These are phyloP conservation scores for Marmota flaviventris DNA, from an alignment of 2,113 vertebrate species.

Conservation along the genomic window DNA sequence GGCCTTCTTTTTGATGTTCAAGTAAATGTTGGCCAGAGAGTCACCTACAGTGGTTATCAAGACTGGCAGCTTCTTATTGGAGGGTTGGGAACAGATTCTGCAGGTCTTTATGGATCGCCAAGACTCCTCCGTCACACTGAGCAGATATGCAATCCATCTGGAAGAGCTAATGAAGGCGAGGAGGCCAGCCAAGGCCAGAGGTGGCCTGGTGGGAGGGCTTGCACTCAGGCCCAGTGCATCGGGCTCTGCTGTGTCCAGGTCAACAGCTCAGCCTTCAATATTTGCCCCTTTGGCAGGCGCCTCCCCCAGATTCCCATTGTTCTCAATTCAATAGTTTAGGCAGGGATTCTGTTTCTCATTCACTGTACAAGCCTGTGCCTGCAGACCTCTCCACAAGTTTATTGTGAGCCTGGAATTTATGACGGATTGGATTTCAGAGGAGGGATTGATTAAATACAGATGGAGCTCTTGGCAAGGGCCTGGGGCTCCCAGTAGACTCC, in stretches of 20 bases:
- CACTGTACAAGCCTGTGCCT: not conserved
- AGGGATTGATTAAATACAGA: slow-evolving; percentile 61
- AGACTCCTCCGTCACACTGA: not conserved
- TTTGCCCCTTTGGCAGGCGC: not conserved
- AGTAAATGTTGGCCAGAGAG: slow-evolving; percentile 41
- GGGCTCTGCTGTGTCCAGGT: not conserved
- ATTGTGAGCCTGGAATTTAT: slow-evolving; percentile 47
- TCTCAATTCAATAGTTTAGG: not conserved
- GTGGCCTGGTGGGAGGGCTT: not conserved
- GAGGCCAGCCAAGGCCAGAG: not conserved
- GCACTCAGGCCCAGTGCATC: too few species aligned
- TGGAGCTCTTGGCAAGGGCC: slow-evolving; percentile 57
- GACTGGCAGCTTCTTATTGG: not conserved
- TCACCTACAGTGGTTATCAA: not conserved
- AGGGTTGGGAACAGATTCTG: not conserved
- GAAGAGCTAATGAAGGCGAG: not conserved
- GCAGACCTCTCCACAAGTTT: not conserved
- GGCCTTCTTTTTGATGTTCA: slow-evolving; percentile 41
- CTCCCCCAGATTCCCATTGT: not conserved
- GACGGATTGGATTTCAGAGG: slow-evolving; percentile 57
- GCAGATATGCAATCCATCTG: not conserved
- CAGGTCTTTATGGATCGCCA: slow-evolving; percentile 20
- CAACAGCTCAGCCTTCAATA: not conserved
- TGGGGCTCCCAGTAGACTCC: slow-evolving; percentile 67
- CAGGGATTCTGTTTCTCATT: not conserved